A percentile compares a stretch with the other conserved stretches of the same genome.
Conservation (phyloP, 2,888 invertebrate genomes). For the Amiota minor region DNA sequence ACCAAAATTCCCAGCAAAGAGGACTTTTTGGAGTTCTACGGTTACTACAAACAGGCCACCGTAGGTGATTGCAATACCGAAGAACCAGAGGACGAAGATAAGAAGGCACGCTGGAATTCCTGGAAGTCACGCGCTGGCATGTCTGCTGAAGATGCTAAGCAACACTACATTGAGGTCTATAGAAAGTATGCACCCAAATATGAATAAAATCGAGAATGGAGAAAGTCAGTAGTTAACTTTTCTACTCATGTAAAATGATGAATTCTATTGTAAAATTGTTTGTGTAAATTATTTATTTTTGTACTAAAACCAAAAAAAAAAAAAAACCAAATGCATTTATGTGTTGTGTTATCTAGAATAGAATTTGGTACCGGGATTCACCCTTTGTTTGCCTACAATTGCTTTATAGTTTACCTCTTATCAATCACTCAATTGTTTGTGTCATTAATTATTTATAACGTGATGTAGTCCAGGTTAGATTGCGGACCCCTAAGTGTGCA, state of each 20-base stretch:
- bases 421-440: neutral
- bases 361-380: slow-evolving; percentile 38
- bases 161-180: slow-evolving; percentile 85
- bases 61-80: slow-evolving; percentile 87
- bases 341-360: slow-evolving; percentile 22
- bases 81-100: slow-evolving; percentile 90
- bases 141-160: slow-evolving; percentile 84
- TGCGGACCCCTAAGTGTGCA: neutral
- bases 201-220: slow-evolving; percentile 46
- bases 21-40: slow-evolving; percentile 87
- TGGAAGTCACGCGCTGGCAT: slow-evolving; percentile 90
- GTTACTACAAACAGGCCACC: slow-evolving; percentile 87
- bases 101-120: slow-evolving; percentile 94
- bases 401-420: neutral
- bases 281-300: slow-evolving; percentile 52
- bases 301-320: slow-evolving; percentile 45
- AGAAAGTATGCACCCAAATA: slow-evolving; percentile 76
- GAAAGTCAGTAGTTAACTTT: neutral
- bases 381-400: slow-evolving; percentile 23
- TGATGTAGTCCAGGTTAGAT: neutral
- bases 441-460: slow-evolving; percentile 4
- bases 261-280: slow-evolving; percentile 16
- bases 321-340: slow-evolving; percentile 45
- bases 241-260: slow-evolving; percentile 39
- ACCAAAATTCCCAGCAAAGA: slow-evolving; percentile 82